phyloP scores from a whole-genome alignment of 2,888 invertebrate genomes.

The Antitype chi region DNA sequence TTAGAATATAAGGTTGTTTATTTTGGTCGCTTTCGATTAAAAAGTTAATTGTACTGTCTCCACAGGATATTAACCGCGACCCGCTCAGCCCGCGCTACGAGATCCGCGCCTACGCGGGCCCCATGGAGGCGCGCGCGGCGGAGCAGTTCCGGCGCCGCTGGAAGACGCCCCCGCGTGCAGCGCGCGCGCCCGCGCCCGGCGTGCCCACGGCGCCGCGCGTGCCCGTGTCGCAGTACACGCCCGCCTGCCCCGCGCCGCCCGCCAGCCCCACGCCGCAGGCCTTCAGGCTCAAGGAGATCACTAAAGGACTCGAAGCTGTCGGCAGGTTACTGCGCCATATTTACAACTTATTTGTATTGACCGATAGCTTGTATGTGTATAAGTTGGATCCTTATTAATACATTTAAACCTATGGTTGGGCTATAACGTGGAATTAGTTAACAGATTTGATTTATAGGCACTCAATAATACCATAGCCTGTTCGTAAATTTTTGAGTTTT shows the following conservation, averaged over 20 bases:
- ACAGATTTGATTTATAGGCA: not conserved
- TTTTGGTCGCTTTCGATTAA: too few species aligned
- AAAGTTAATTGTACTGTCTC: not conserved
- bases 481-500: not conserved
- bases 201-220: constrained; percentile 92
- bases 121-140: constrained; percentile 95
- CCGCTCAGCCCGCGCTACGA: constrained; percentile 93
- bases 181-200: constrained; percentile 87
- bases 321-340: constrained; percentile 90
- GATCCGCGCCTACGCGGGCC: constrained; percentile 97
- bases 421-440: not conserved
- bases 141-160: constrained; percentile 93
- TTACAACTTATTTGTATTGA: not conserved
- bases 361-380: not conserved
- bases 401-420: not conserved
- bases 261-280: constrained; percentile 63
- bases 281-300: constrained; percentile 93
- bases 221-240: constrained; percentile 84
- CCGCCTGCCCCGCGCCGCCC: constrained; percentile 1
- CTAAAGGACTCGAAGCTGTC: constrained; percentile 96
- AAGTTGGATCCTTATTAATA: too few species aligned
- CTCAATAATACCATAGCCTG: not conserved
- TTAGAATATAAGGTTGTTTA: too few species aligned
- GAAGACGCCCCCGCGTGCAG: constrained; percentile 94
- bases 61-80: constrained; percentile 92